Evolutionary conservation across 2,113 vertebrate species (phyloP).

Genomic region (Butorides virescens): DNA sequence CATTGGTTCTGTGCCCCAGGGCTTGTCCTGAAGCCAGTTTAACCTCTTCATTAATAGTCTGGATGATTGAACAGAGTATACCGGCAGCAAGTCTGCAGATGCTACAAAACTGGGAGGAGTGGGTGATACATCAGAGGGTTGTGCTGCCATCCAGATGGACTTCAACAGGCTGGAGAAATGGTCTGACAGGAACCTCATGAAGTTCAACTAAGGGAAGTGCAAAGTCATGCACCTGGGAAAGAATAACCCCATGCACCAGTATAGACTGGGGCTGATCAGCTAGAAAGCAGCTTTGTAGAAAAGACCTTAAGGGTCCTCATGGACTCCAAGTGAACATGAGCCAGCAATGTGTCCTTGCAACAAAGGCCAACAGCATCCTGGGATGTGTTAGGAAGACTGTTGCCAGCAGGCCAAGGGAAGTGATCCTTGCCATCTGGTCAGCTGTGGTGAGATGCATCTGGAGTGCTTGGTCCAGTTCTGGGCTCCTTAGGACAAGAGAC

Average conservation of each 20-base stretch:
- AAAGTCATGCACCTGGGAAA: not conserved
- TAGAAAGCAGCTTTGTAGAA: not conserved
- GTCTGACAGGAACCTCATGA: not conserved
- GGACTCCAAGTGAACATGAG: not conserved
- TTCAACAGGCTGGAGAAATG: not conserved
- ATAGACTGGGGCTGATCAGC: not conserved
- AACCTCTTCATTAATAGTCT: not conserved
- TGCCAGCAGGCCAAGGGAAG: not conserved
- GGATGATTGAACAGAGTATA: not conserved
- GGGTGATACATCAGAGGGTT: not conserved
- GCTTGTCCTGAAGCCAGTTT: not conserved
- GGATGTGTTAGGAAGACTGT: not conserved
- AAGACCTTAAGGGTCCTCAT: not conserved
- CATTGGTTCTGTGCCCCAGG: not conserved
- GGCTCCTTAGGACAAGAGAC: not conserved
- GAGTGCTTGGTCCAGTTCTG: not conserved
- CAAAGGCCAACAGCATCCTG: not conserved
- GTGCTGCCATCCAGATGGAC: not conserved
- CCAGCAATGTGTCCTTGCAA: not conserved
- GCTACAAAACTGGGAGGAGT: not conserved
- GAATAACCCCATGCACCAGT: not conserved
- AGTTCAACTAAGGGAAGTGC: not conserved
- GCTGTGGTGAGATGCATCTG: not conserved
- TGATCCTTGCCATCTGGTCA: not conserved
- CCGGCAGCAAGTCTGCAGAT: not conserved